phyloP scores from a whole-genome alignment of 2,888 invertebrate genomes.

The Trypoxylon attenuatum region DNA sequence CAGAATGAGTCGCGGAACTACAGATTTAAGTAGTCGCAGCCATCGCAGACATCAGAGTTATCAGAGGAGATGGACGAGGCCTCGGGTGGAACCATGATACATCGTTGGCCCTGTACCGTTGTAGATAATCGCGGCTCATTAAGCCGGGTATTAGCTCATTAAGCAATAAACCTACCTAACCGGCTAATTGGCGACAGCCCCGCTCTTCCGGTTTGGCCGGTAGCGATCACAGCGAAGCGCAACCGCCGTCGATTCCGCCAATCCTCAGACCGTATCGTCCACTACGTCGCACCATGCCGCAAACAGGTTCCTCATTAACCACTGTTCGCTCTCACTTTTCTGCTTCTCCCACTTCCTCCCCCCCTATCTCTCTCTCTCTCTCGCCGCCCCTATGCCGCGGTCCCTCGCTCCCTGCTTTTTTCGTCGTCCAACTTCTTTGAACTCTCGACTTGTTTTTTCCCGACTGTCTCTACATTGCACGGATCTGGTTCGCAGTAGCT shows the following conservation, averaged over 20 bases:
- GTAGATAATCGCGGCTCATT: conserved; percentile 68
- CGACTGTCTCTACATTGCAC: conserved; percentile 1
- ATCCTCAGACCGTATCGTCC: conserved; percentile 51
- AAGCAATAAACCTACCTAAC: conserved; percentile 68
- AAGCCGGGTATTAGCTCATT: conserved; percentile 68
- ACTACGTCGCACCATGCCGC: too few relatives aligned
- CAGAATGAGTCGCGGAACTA: too few relatives aligned
- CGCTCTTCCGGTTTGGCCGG: conserved; percentile 61
- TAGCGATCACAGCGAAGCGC: conserved; percentile 46
- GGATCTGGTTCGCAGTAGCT: too few relatives aligned
- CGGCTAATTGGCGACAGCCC: conserved; percentile 67
- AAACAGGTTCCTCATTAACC: conserved; percentile 57
- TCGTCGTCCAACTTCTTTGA: background rate
- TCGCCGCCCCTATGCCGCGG: background rate
- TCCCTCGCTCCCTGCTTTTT: background rate
- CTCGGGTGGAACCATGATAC: conserved; percentile 35
- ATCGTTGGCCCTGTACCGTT: conserved; percentile 44
- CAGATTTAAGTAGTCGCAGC: too few relatives aligned
- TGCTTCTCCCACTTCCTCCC: background rate
- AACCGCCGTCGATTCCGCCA: conserved; percentile 40
- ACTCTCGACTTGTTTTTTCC: conserved; percentile 10
- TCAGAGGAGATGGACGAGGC: conserved; percentile 4
- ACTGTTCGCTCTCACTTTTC: conserved; percentile 39
- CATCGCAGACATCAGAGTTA: too few relatives aligned
- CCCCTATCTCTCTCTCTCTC: conserved; percentile 2